Base-by-base conservation (phyloP, 2,797 vertebrate genomes). In the Phrynocephalus guinanensis region DNA sequence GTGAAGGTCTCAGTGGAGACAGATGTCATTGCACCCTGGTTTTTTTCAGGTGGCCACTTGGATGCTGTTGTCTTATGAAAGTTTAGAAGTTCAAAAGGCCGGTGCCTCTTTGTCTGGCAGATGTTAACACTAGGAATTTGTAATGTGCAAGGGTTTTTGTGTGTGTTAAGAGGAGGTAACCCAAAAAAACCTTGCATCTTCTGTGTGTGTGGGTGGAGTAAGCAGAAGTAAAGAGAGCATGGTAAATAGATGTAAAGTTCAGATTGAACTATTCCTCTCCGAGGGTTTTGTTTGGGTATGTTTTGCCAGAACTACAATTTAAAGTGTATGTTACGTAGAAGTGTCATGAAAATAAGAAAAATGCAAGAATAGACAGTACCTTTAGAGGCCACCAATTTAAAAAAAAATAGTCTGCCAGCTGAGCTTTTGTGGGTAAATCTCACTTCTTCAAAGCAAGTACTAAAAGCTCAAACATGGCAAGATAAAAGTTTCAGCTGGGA, bases 301-400 rank as follows among this genome's bases (percentile, higher is more conserved):
- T 48, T 70, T 48, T 48, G 24, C 38, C 15, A 52, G 52, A 3
- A 26, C 16, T 50, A 16, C 28, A 50, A 24, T 83, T 81, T 7
- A 26, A 81, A 81, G 63, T 33, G 67, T 50, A 79, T 67, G 26
- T 81, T 81, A 81, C 11, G 44, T 67, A 33, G 33, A 82, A 82
- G 66, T 82, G 63, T 30, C 38, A 44, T 11, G 3, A 13, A 68
- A 82, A 6, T 28, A 15, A 48, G 79, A 82, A 11, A n/a, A 13
- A 15, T 33, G 38, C 38, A 44, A 44, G 38, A 44, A 44, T 44
- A 44, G 38, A 44, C 38, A 44, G 38, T 44, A 44, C 38, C 38
- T 44, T 44, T 44, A 44, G 38, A 44, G 38, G 38, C 38, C 38
- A 44, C 38, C 38, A 44, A 44, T 44, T 44, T 44, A 5, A 44